phyloP scores from a whole-genome alignment of 2,113 vertebrate species.

The Pachypanchax playfairii region DNA sequence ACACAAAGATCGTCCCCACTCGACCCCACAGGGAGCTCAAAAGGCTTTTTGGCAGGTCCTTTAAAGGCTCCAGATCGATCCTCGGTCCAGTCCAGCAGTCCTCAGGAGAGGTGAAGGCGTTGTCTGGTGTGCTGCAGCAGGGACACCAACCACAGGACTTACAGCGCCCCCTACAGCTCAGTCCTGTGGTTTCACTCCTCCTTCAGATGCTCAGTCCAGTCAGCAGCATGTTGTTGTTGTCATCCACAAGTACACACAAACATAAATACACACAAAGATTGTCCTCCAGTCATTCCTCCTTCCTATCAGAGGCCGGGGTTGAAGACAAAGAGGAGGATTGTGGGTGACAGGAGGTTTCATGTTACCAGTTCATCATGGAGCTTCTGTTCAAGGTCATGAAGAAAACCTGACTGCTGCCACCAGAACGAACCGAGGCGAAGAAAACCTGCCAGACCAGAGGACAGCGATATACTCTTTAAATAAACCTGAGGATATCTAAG shows the following conservation, averaged over 20 bases:
- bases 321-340: constrained; percentile 30
- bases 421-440: constrained; percentile 97
- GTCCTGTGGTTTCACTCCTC: constrained; percentile 16
- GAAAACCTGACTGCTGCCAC: constrained; percentile 99
- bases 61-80: constrained; percentile 11
- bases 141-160: not conserved
- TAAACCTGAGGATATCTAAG: no score
- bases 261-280: constrained; percentile 23
- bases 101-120: constrained; percentile 10
- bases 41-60: constrained; percentile 45
- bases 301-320: constrained; percentile 7
- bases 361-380: constrained; percentile 99
- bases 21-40: constrained; percentile 5
- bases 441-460: constrained; percentile 91
- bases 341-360: constrained; percentile 30
- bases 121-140: not conserved
- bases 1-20: constrained; percentile 44
- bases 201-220: constrained; percentile 20
- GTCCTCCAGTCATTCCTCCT: constrained; percentile 27
- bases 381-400: constrained; percentile 99
- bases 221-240: constrained; percentile 40
- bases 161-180: constrained; percentile 16
- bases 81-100: constrained; percentile 2
- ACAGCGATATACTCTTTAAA: no score
- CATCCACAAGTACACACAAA: constrained; percentile 27